Conservation (phyloP, 2,113 vertebrate species). For the Corythornis cristatus region DNA sequence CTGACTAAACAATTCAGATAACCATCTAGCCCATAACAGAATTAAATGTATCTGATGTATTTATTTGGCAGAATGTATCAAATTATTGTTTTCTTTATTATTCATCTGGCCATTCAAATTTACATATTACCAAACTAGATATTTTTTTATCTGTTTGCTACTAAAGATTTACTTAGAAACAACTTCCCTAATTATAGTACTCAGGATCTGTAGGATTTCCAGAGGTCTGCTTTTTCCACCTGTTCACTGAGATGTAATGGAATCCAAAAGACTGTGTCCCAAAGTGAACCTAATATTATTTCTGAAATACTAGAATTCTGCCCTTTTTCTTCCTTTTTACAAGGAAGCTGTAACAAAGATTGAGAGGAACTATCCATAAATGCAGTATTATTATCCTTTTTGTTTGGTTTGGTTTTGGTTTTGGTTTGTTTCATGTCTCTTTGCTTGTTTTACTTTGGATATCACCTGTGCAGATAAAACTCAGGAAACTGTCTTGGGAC, state of each 20-base stretch:
- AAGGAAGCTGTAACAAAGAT: not conserved
- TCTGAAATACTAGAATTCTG: not conserved
- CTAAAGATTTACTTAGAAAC: not conserved
- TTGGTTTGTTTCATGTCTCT: not conserved
- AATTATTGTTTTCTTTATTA: not conserved
- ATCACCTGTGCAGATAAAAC: constrained; percentile 26
- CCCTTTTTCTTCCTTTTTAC: not conserved
- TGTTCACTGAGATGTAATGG: not conserved
- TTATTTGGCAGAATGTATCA: not conserved
- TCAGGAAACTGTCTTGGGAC: not conserved
- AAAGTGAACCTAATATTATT: not conserved
- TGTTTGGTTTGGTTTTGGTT: not conserved
- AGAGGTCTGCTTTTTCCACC: not conserved
- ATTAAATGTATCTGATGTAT: not conserved
- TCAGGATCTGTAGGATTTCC: not conserved
- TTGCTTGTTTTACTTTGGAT: not conserved
- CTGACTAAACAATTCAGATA: constrained; percentile 4
- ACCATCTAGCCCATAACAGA: not conserved
- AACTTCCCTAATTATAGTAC: not conserved
- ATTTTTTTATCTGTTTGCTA: not conserved
- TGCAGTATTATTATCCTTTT: not conserved
- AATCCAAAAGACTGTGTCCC: not conserved
- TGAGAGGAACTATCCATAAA: not conserved
- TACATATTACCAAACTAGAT: not conserved
- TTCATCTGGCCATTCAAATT: not conserved